Base-by-base conservation (phyloP, 2,888 invertebrate genomes). In the Euclidia mi region DNA sequence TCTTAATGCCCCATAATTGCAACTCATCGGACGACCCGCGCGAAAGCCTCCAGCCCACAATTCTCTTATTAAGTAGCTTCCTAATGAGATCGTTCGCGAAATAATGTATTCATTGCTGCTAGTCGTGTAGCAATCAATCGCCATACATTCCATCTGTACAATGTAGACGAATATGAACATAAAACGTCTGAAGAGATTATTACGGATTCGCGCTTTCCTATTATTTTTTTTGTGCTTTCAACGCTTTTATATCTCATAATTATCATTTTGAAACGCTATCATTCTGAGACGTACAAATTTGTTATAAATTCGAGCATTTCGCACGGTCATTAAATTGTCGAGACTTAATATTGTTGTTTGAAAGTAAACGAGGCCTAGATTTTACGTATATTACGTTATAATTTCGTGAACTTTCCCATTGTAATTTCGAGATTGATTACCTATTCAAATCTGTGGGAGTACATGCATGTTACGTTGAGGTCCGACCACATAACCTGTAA, bases 1-100 rank as follows among this genome's bases (percentile, higher is more conserved):
- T 84, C 88, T 87, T 90, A 91, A 90, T 89, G 87, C 80, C 75
- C 78, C 59, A 81, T 92, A 91, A 91, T 92, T 82, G 69, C 69
- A 62, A 48, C 60, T 67, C 71, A 65, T 69, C 59, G 32, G 59
- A 60, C 53, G 51, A 41, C 4, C 59, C 55, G 40, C 48, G 53
- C 49, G 37, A 60, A 66, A 60, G 42, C 50, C 43, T 37, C 43
- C 46, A 50, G 41, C 43, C 57, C 62, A 64, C 60, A 65, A 58
- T 65, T 45, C 60, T 37, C 51, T 46, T 44, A 52, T 52, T 42
- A 62, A 45, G 62, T 48, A 61, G 62, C 40, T 18, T 35, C 20
- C 52, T 68, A 71, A 63, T 65, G 65, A 58, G 62, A 67, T 51
- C 55, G 49, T 71, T 66, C 48, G 44, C 25, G 31, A 74, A 66